These are phyloP conservation scores for Nipponacmea schrenckii DNA, from an alignment of 2,888 invertebrate genomes.

Conservation along the genomic window DNA sequence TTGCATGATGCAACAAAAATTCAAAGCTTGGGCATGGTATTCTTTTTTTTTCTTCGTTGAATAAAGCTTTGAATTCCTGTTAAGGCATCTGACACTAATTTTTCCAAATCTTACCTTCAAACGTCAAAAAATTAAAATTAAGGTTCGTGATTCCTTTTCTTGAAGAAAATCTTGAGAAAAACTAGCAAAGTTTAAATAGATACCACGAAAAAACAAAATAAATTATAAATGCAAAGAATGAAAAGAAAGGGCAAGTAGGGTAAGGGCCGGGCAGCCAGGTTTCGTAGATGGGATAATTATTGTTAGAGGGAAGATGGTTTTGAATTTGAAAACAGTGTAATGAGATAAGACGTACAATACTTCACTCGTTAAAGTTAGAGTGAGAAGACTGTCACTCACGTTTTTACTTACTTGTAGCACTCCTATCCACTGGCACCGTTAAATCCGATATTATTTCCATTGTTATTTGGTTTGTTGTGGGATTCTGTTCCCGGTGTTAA, in stretches of 20 bases:
- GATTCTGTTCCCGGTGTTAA: constrained; percentile 13
- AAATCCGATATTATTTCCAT: not conserved
- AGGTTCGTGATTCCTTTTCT: constrained; percentile 8
- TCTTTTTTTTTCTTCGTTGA: too few relatives aligned
- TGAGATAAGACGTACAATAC: not conserved
- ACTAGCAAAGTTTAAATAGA: not conserved
- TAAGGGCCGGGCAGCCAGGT: constrained; percentile 6
- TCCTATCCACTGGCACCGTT: not conserved
- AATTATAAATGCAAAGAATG: not conserved
- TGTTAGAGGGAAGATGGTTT: constrained; percentile 5
- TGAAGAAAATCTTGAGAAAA: constrained; percentile 2
- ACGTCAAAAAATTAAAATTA: not conserved
- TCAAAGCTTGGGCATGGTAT: too few relatives aligned
- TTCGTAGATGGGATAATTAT: constrained; percentile 7
- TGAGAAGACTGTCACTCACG: not conserved
- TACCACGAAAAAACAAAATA: not conserved
- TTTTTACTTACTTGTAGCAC: not conserved
- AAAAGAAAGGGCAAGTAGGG: not conserved
- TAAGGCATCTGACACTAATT: not conserved
- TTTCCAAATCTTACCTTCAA: not conserved
- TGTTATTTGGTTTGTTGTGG: not conserved
- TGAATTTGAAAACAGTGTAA: not conserved
- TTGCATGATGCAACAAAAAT: not conserved
- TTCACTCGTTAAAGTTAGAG: not conserved
- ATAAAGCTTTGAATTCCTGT: not conserved